Base-by-base conservation (phyloP, 2,797 vertebrate species). In the Antrozous pallidus region DNA sequence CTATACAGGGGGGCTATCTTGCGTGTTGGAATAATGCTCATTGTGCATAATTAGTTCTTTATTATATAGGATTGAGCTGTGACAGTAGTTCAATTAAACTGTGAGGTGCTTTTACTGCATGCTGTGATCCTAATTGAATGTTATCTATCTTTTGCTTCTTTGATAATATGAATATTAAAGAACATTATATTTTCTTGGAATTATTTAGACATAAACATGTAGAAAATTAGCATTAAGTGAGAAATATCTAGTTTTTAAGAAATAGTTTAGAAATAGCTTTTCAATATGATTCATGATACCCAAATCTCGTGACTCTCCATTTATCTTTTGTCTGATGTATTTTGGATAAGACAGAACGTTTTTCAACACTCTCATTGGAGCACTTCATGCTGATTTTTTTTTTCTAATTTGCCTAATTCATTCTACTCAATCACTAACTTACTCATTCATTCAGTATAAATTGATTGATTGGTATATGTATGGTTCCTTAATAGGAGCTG, bases 111-210 rank as follows among this genome's bases (percentile, higher is more conserved):
- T 92, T 77, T 88, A 81, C 22, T 91, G 31, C 67, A 42, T 33
- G 38, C 73, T 73, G 58, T 56, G 42, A 58, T 87, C 16, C 47
- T 86, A 89, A 91, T 80, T 96, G 58, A 82, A 86, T 86, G 75
- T 36, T 82, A 73, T 94, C 16, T 71, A 47, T 96, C 63, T 94
- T 95, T 89, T 78, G 6, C 16, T 83, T 94, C 89, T 93, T 84
- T 65, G 31, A 86, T 87, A 20, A n/a, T n/a, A 85, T 28, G 36
- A 94, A 61, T 88, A 56, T 79, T 79, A 77, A 92, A 80, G 83
- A 33, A 20, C 83, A 61, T 88, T 65, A 70, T 11, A 63, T 90
- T 90, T 93, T 58, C 22, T 90, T 81, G 47, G 17, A 78, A 81
- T 6, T 81, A 51, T 73, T 94, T 75, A 79, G 75, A 78, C 5